A percentile compares a stretch with the other conserved stretches of the same genome.
Conservation (phyloP, 2,888 invertebrate genomes). For the Fragum fragum region DNA sequence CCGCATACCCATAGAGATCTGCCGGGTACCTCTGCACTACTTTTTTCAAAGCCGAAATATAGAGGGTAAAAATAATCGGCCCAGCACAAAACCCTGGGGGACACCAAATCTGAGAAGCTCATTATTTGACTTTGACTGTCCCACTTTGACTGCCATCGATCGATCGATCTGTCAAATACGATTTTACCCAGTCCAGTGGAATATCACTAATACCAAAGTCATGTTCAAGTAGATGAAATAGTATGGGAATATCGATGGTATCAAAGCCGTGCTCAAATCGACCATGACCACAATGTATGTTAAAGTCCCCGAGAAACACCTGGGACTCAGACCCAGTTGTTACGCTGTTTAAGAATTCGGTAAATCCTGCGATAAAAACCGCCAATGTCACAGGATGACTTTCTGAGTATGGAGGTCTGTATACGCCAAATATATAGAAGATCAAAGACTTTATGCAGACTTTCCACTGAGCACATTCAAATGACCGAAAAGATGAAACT, state of each 20-base stretch:
- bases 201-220: constrained; percentile 39
- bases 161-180: constrained; percentile 42
- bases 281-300: constrained; percentile 51
- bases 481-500: constrained; percentile 25
- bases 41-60: constrained; percentile 49
- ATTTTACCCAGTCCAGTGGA: constrained; percentile 44
- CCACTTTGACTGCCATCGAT: constrained; percentile 38
- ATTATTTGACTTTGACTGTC: neutral
- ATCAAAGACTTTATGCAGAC: constrained; percentile 26
- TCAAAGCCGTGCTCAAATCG: constrained; percentile 57
- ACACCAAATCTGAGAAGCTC: constrained; percentile 45
- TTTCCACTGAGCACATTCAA: constrained; percentile 43
- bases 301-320: constrained; percentile 48
- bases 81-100: constrained; percentile 48
- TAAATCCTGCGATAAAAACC: constrained; percentile 41
- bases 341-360: constrained; percentile 37
- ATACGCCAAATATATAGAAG: constrained; percentile 44
- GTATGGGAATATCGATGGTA: constrained; percentile 48
- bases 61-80: constrained; percentile 45
- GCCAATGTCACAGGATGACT: constrained; percentile 45
- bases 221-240: constrained; percentile 31
- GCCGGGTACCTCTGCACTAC: constrained; percentile 38
- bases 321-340: constrained; percentile 19
- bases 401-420: constrained; percentile 46
- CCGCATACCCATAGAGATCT: constrained; percentile 43